Base-by-base conservation (phyloP, 2,113 vertebrate genomes). In the Dermatemys mawii region DNA sequence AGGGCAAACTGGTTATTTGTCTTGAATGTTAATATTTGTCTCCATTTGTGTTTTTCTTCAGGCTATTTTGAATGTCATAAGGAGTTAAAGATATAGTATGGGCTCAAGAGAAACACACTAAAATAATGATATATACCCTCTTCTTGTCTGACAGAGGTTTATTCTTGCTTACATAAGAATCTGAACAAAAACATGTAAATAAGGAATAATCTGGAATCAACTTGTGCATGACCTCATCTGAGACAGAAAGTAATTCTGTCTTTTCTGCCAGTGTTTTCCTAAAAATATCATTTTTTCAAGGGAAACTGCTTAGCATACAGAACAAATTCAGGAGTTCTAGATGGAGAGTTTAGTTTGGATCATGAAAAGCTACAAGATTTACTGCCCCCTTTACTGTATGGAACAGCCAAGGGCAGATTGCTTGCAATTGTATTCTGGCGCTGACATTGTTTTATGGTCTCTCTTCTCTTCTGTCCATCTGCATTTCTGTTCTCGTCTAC, bases 211-310 rank as follows among this genome's bases (percentile, higher is more conserved):
- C 48, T 82, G 41, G 67, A 78, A 27, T 21, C 51, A 73, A 60
- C 32, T 48, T 51, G 32, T 16, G 55, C 80, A 48, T 49, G 54
- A 48, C 82, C 19, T 50, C 27, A 51, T 51, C 14, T 38, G 32
- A 46, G 44, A 51, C 14, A 11, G 29, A 78, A 76, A 26, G 32
- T 29, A 41, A 54, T 19, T 51, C 11, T n/a, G 51, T 55, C 29
- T 63, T 17, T 83, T 29, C 38, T 32, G 27, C 4, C 17, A 54
- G 10, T 6, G 27, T 92, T 46, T 89, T 78, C 35, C 48, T 85
- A 90, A 85, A 81, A 26, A 76, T 76, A 46, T 73, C 54, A 35
- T 11, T 96, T 90, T 55, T 94, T 55, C 26, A 91, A 89, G 86
- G 32, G 26, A 24, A 8, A 24, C 2, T 86, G 19, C 46, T 88